These are phyloP conservation scores for Choloepus didactylus DNA, from an alignment of 2,797 vertebrate species.

Conservation along the genomic window DNA sequence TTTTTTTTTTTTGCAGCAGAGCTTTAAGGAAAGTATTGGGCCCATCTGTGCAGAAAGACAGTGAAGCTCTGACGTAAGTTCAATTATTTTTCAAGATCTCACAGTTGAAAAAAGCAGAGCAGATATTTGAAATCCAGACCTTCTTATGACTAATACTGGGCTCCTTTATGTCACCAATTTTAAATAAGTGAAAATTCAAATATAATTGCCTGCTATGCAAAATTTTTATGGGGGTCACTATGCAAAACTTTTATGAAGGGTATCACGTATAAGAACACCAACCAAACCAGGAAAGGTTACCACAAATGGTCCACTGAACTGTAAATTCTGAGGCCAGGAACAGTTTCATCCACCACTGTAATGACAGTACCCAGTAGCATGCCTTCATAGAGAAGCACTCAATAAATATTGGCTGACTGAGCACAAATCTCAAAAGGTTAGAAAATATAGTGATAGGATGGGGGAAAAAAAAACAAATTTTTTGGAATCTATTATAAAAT, in stretches of 20 bases:
- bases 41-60: neutral
- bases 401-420: neutral
- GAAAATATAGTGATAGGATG: neutral
- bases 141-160: neutral
- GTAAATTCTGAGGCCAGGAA: neutral
- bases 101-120: neutral
- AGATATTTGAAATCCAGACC: neutral
- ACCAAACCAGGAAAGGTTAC: neutral
- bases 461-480: neutral
- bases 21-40: neutral
- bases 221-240: neutral
- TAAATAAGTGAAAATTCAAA: slow-evolving; percentile 53
- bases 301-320: neutral
- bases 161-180: neutral
- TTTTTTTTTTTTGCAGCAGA: neutral
- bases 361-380: neutral
- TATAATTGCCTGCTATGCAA: neutral
- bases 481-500: slow-evolving; percentile 22
- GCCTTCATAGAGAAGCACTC: neutral
- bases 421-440: slow-evolving; percentile 34
- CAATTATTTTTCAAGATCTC: slow-evolving; percentile 30
- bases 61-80: neutral
- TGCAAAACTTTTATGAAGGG: neutral
- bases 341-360: neutral
- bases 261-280: neutral